Evolutionary conservation across 1,140 invertebrate species (phyloP).

Genomic region (Holotrichia oblita): DNA sequence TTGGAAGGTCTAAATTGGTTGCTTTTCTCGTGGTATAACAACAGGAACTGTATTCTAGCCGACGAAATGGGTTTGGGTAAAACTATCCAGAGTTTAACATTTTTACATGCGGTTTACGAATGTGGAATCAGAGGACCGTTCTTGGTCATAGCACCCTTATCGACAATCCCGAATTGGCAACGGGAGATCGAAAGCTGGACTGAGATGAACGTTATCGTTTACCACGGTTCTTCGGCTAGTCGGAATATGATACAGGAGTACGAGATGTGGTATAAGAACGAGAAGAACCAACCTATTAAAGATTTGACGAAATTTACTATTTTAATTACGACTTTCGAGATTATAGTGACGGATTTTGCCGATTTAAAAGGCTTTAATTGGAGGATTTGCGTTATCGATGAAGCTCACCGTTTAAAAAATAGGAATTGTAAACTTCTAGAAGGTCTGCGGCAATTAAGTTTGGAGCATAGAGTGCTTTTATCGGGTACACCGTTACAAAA

Average conservation of each 20-base stretch:
- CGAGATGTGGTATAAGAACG: slow-evolving; percentile 97
- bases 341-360: slow-evolving; percentile 96
- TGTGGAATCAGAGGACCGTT: slow-evolving; percentile 97
- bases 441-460: slow-evolving; percentile 89
- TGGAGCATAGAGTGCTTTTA: slow-evolving; percentile 95
- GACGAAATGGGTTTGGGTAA: slow-evolving; percentile 99
- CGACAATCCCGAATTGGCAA: slow-evolving; percentile 99
- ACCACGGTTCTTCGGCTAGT: slow-evolving; percentile 95
- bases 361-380: slow-evolving; percentile 95
- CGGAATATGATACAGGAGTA: slow-evolving; percentile 98
- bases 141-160: slow-evolving; percentile 98
- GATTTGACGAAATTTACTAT: slow-evolving; percentile 97
- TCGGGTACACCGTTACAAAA: slow-evolving; percentile 99
- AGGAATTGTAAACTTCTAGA: slow-evolving; percentile 98
- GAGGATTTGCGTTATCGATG: slow-evolving; percentile 97
- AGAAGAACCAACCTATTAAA: slow-evolving; percentile 86
- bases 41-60: slow-evolving; percentile 97
- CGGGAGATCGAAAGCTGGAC: slow-evolving; percentile 99
- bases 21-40: slow-evolving; percentile 97
- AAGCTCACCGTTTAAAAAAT: slow-evolving; percentile 99
- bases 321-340: slow-evolving; percentile 98
- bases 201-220: slow-evolving; percentile 98
- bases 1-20: slow-evolving; percentile 99
- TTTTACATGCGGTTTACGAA: slow-evolving; percentile 90
- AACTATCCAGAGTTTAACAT: slow-evolving; percentile 95